A percentile compares a stretch with the other conserved stretches of the same genome.
Conservation (phyloP, 1,140 invertebrate species). For the Uloborus diversus region DNA sequence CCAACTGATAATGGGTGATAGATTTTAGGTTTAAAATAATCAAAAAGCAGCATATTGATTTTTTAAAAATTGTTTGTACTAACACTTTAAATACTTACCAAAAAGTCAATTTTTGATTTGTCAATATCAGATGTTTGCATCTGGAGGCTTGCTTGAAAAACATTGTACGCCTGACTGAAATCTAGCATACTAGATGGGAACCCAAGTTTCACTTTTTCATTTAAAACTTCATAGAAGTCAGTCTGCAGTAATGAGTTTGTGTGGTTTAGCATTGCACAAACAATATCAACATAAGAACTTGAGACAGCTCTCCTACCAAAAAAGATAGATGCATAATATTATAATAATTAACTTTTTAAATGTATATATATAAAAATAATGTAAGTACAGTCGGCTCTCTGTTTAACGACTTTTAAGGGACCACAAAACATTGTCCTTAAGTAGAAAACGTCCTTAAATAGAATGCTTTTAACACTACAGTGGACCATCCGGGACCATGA, state of each 20-base stretch:
- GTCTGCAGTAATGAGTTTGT: constrained; percentile 87
- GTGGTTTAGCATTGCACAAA: constrained; percentile 97
- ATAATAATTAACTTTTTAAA: not conserved
- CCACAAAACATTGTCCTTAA: too few species aligned
- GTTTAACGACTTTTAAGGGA: too few species aligned
- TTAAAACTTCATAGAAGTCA: constrained; percentile 81
- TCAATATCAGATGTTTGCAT: constrained; percentile 83
- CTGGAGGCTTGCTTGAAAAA: constrained; percentile 73
- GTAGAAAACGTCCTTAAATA: too few species aligned
- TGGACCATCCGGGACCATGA: too few species aligned
- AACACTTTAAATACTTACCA: constrained; percentile 68
- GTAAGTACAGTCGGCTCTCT: too few species aligned
- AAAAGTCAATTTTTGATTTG: constrained; percentile 75
- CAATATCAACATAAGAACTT: constrained; percentile 91
- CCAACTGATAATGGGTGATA: too few species aligned
- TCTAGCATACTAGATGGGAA: constrained; percentile 88
- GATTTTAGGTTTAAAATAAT: not conserved
- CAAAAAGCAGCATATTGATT: not conserved
- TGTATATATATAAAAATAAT: not conserved
- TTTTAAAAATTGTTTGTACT: not conserved
- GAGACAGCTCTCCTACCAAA: constrained; percentile 80
- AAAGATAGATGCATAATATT: too few species aligned
- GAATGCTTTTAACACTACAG: too few species aligned
- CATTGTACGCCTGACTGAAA: constrained; percentile 72
- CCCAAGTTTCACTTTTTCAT: constrained; percentile 77